Base-by-base conservation (phyloP, 2,888 invertebrate genomes). In the Dolichomitus sp. region DNA sequence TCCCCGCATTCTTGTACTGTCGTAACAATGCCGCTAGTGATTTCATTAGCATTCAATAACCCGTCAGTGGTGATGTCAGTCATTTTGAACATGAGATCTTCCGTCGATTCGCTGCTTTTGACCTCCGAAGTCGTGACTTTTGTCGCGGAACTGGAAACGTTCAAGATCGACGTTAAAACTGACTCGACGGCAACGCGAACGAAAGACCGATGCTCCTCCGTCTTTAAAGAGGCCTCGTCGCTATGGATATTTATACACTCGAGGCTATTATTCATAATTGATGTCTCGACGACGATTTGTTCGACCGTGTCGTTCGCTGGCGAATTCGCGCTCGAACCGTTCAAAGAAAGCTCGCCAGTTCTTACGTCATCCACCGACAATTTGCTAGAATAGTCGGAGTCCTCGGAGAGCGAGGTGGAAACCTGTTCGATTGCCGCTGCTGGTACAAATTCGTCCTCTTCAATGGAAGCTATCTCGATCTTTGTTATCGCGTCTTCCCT, bases 71-170 rank as follows among this genome's bases (percentile, higher is more conserved):
- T 88, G 40, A 88, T 89, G 42, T 89, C 91, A 11, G 88, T 87
- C 79, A 90, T 89, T 70, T 86, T 88, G 66, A 89, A 89, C 61
- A 89, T 89, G 12, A 90, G 84, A 74, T 90, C 89, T 54, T 89
- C 89, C 30, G 84, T 63, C 1, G 76, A 76, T 42, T 80, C 83
- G 63, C 68, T 73, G 63, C 61, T 80, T 17, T 54, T 57, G 0
- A 73, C 68, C 19, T 84, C 81, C 27, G 77, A 45, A 2, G 40
- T n/a, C n/a, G 52, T 7, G 11, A 70, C 27, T 37, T 61, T 61
- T 11, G 69, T 54, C 11, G 63, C 50, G 11, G 52, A 42, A 42
- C 40, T 33, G 52, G 77, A 57, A 4, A 81, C 76, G 23, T 54
- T 52, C 1, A 77, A 17, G 17, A 70, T 30, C 37, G 81, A 66